Conservation (phyloP, 2,113 vertebrate genomes). For the Corythaeola cristata region DNA sequence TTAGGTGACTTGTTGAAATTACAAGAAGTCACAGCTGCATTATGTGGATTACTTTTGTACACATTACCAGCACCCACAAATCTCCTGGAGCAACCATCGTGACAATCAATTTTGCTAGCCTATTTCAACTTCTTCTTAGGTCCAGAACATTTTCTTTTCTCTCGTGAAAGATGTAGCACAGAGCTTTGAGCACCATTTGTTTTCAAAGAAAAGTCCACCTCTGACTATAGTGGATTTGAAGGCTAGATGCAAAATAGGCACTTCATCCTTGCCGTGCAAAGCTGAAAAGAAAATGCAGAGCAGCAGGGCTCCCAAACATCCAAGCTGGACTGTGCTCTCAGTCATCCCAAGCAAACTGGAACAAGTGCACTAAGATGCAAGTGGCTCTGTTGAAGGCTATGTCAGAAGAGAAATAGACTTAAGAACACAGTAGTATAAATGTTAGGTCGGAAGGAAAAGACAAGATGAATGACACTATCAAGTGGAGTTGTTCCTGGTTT, state of each 20-base stretch:
- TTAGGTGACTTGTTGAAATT: not conserved
- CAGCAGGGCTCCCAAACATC: not conserved
- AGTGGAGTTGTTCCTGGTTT: not conserved
- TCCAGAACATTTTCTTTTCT: not conserved
- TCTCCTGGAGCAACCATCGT: not conserved
- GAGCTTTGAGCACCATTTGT: not conserved
- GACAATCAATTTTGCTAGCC: not conserved
- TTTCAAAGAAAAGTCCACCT: not conserved
- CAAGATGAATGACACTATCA: not conserved
- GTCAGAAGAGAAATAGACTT: not conserved
- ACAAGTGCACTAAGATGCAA: not conserved
- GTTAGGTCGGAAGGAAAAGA: not conserved
- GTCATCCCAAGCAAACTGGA: not conserved
- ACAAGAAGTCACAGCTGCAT: not conserved
- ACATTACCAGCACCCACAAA: not conserved
- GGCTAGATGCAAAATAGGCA: not conserved
- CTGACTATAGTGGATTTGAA: not conserved
- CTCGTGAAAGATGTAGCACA: not conserved
- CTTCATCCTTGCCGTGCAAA: not conserved
- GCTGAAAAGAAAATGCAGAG: not conserved
- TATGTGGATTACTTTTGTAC: not conserved
- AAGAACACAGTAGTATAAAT: not conserved
- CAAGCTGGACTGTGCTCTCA: not conserved
- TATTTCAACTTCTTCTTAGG: not conserved
- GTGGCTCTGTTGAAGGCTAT: not conserved